These are phyloP conservation scores for Lagopus muta DNA, from an alignment of 2,113 vertebrate genomes.

Conservation along the genomic window DNA sequence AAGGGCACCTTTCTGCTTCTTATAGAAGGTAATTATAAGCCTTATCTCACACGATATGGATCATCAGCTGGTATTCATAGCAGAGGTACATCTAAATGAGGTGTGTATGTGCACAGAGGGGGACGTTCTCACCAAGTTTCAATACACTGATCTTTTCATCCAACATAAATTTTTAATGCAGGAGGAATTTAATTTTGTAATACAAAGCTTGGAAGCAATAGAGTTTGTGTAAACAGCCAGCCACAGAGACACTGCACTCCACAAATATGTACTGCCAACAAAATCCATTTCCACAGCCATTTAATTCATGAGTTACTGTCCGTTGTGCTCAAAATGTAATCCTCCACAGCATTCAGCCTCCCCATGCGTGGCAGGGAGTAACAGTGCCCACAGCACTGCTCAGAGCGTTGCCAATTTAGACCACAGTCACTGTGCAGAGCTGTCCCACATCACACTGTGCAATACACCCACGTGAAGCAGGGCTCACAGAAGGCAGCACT, in stretches of 20 bases:
- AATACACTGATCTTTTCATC: constrained; percentile 45
- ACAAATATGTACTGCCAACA: background rate
- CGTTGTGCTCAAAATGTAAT: background rate
- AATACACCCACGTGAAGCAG: accelerated
- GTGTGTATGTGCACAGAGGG: background rate
- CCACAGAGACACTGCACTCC: constrained; percentile 23
- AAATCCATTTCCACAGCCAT: background rate
- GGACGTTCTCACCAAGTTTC: background rate
- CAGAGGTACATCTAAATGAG: background rate
- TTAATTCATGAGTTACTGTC: background rate
- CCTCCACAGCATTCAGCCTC: background rate
- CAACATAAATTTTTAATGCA: constrained; percentile 64
- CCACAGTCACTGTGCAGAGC: accelerated
- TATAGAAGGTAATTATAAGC: constrained; percentile 13
- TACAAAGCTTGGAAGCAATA: constrained; percentile 49
- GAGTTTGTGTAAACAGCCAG: constrained; percentile 61
- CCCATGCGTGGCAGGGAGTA: background rate
- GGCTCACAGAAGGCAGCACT: background rate
- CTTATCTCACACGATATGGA: background rate
- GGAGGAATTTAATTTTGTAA: constrained; percentile 60
- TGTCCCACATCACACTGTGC: accelerated
- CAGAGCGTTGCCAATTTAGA: background rate
- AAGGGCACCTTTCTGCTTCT: constrained; percentile 16
- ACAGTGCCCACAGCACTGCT: background rate
- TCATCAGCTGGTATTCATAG: background rate